Evolutionary conservation across 2,797 vertebrate genomes (phyloP), one percentile per base, ranked within the genome.

Genomic region (Girardinus metallicus): DNA sequence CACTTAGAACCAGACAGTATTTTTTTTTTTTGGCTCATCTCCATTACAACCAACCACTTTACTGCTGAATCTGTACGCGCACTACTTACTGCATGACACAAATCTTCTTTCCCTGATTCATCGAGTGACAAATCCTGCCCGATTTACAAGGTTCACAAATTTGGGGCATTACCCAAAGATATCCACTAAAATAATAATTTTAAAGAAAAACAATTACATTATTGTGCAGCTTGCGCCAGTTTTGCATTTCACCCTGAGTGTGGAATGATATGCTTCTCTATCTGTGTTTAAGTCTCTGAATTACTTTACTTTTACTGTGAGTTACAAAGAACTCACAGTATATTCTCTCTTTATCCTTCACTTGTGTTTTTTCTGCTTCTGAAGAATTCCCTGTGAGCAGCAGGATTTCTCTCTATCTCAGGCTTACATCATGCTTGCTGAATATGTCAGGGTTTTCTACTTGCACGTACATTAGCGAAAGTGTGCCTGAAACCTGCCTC

Each of bases 391-490:
- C 73, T 82, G 73, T 49, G 66, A 85, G 77, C 80, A 73, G 12
- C 77, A 88, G 84, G 81, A 85, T 86, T 86, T 80, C 77, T 85
- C 70, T 90, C 86, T 90, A 86, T 93, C 90, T 83, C 74, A 7
- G 47, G 75, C 89, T 95, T 93, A 90, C 91, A 92, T 92, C 93
- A 93, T 84, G 2, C 83, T 94, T 90, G 91, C 93, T 90, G 78
- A 87, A 84, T 43, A 78, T 92, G 86, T 92, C 90, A 86, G 79
- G 75, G 84, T 77, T 81, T 51, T 53, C 21, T 39, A 86, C 82
- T 74, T 44, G 80, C 75, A 47, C 89, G 87, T 82, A 78, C 77
- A 91, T 77, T 75, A 84, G 78, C 49, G 39, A 72, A 29, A 66
- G 74, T 1, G 39, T 73, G 80, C 81, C 77, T 79, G 75, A 82